A percentile compares a stretch with the other conserved stretches of the same genome.
Evolutionary conservation across 2,888 invertebrate species (phyloP).

Genomic region (Teleiodes luculella): DNA sequence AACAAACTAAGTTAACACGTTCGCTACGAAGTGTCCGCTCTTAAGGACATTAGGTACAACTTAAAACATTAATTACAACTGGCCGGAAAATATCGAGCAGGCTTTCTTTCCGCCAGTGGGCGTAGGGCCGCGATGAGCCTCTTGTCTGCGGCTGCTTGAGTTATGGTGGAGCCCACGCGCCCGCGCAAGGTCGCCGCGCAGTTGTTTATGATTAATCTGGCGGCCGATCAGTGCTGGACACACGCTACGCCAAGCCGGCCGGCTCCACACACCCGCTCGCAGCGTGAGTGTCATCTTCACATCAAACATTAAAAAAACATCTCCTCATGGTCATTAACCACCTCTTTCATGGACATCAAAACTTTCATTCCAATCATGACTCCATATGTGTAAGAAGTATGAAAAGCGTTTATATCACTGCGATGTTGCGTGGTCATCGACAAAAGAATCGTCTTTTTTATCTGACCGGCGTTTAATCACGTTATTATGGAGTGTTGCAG

Average conservation of each 20-base stretch:
- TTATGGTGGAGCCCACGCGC: slow-evolving; percentile 61
- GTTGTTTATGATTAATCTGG: slow-evolving; percentile 67
- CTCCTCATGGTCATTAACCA: background rate
- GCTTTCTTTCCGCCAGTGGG: slow-evolving; percentile 34
- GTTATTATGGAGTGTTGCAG: background rate
- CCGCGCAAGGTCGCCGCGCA: slow-evolving; percentile 63
- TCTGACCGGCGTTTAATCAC: slow-evolving; percentile 2
- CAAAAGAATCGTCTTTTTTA: background rate
- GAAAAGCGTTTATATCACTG: background rate
- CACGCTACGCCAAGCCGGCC: slow-evolving; percentile 50
- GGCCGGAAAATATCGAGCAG: slow-evolving; percentile 7
- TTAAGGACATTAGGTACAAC: background rate
- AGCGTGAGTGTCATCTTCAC: slow-evolving; percentile 2
- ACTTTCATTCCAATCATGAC: background rate
- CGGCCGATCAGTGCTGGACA: slow-evolving; percentile 66
- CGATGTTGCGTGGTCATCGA: background rate
- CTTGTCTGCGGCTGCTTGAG: slow-evolving; percentile 51
- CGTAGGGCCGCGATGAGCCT: slow-evolving; percentile 51
- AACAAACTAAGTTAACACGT: too few species aligned
- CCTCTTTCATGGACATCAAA: background rate
- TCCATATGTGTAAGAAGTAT: background rate
- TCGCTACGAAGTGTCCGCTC: too few species aligned
- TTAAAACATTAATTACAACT: background rate
- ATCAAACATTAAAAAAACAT: background rate
- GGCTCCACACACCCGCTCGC: slow-evolving; percentile 31